Base-by-base conservation (phyloP, 2,113 vertebrate species). In the Protomyctophum bolini region DNA sequence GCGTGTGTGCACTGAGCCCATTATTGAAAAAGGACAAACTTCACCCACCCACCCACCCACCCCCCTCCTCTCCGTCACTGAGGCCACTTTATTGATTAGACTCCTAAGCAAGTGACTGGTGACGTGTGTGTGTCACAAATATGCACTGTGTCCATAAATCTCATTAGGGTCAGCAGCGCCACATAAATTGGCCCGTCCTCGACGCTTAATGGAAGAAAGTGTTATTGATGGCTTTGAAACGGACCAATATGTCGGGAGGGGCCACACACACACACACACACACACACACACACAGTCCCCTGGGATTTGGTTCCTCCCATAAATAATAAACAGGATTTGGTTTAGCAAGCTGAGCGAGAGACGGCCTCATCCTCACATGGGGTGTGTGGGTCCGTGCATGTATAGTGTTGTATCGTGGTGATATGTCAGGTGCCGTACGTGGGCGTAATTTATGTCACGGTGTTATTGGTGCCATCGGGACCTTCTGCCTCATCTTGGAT, bases 321-420 rank as follows among this genome's bases (percentile, higher is more conserved):
- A 80, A 93, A 93, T 93, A 91, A 93, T 93, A 79, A 77, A 92
- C 90, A 29, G 51, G 75, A 75, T 91, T 92, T 91, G 85, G 86
- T 84, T 92, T 92, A 81, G 70, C 86, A 87, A 77, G 81, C 87
- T 72, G 87, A 76, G 86, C 75, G 77, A 83, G 78, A 83, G 15
- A 58, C 14, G 28, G n/a, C 79, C 82, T 79, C 52, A 6, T 63
- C 85, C 55, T 74, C 83, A 81, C 76, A 78, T 84, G 80, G 80
- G 48, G 46, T 80, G 33, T 41, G 33, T 41, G 33, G 70, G 70
- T 62, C 21, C 73, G 49, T 21, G 21, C 73, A 52, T n/a, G n/a
- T 57, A 71, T 81, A 78, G 10, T 3, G 21, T 21, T 21, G 54
- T 52, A 67, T 41, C 33, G 5, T 67, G 70, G 41, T 12, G 62